Base-by-base conservation (phyloP, 1,140 invertebrate species). In the Drosophila kohkoa region DNA sequence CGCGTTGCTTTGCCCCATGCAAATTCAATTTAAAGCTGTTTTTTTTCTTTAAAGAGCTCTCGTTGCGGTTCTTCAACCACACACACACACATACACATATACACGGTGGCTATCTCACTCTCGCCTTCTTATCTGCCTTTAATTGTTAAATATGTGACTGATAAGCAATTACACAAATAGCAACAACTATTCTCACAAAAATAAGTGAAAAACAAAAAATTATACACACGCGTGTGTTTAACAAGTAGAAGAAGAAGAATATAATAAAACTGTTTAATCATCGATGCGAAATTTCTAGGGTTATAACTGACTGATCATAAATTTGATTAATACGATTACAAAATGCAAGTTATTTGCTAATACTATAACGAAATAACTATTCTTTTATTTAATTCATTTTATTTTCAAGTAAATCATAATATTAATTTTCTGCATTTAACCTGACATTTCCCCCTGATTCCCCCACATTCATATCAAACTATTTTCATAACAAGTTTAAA, bases 161-260 rank as follows among this genome's bases (percentile, higher is more conserved):
- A 78, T 78, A 78, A 65, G 59, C 49, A 75, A 51, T 71, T 70
- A 64, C 60, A 70, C 48, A 70, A 78, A 65, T 75, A 71, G 60
- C 72, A 78, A 62, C 76, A 70, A 66, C 25, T 45, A 32, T 30
- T 25, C 3, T 25, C 20, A 32, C n/a, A 46, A 41, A 63, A 72
- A 63, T 66, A 74, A 49, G 35, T 45, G 3, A 57, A 57, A 57
- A 57, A 41, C 43, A 38, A 35, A 46, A 35, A 38, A 38, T 10
- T 2, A 38, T 38, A n/a, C 15, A 25, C 43, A 52, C 54, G 52
- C 68, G 43, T 65, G 45, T 57, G 38, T 58, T 52, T 54, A 51
- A 25, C 41, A 49, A 67, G 32, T 58, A 49, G 25, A 13, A 64
- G n/a, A 43, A 55, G 7, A 6, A 67, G 25, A 25, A 25, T 3